Evolutionary conservation across 2,113 vertebrate genomes (phyloP).

Genomic region (Stictonetta naevosa): DNA sequence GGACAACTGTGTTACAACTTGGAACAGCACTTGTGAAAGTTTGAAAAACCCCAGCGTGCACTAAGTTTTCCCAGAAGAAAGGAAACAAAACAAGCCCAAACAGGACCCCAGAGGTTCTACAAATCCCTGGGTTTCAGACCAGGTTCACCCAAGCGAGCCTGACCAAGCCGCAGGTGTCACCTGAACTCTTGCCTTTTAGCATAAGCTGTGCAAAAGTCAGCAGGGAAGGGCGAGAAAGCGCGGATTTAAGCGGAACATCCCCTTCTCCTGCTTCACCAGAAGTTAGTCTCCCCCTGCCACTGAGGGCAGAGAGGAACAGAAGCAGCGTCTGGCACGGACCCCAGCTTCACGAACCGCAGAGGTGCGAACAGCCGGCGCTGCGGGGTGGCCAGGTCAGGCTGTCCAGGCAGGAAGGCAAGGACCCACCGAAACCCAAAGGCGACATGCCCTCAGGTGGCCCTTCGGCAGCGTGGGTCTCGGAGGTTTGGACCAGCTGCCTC

Average conservation of each 20-base stretch:
- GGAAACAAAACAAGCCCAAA: neutral
- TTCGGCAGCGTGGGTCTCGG: neutral
- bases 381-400: neutral
- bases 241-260: neutral
- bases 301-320: neutral
- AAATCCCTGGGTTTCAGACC: neutral
- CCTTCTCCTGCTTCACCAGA: neutral
- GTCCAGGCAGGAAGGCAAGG: neutral
- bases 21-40: neutral
- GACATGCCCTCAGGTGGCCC: neutral
- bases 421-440: neutral
- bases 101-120: neutral
- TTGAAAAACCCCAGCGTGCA: neutral
- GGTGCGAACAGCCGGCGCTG: neutral
- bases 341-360: neutral
- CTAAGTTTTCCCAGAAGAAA: neutral
- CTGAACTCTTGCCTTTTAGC: neutral
- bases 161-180: neutral
- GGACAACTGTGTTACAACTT: neutral
- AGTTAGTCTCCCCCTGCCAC: fast-evolving
- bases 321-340: neutral
- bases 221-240: neutral
- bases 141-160: neutral
- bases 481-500: neutral
- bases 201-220: neutral